Percentiles rank a stretch among this genome's conserved stretches.
These are phyloP conservation scores for Xyliphius kryptos DNA, from an alignment of 2,113 vertebrate genomes.

Conservation along the genomic window DNA sequence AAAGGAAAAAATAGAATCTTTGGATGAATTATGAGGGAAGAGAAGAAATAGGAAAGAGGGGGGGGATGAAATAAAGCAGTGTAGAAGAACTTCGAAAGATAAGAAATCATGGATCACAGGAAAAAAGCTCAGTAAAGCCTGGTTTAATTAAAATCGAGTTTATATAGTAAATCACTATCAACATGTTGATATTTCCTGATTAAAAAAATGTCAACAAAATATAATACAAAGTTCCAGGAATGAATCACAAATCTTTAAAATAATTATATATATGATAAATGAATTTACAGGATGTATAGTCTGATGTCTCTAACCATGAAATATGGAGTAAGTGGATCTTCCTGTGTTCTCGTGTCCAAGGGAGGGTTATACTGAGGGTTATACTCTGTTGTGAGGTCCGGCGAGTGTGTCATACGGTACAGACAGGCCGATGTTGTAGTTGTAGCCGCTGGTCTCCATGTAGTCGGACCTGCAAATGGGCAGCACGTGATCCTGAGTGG, in stretches of 20 bases:
- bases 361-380: constrained; percentile 3
- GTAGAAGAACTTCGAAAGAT: not conserved
- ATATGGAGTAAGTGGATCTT: no score
- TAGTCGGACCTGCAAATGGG: constrained; percentile 84
- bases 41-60: no score
- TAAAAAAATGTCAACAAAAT: not conserved
- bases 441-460: constrained; percentile 62
- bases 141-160: not conserved
- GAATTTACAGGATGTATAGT: not conserved
- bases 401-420: constrained; percentile 69
- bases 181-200: no score
- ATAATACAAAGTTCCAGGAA: not conserved
- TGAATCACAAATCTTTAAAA: no score
- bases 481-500: constrained; percentile 69
- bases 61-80: no score
- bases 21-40: no score
- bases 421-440: constrained; percentile 81
- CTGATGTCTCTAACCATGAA: no score
- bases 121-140: not conserved
- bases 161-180: not conserved
- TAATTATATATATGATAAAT: not conserved
- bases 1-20: no score
- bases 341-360: not conserved
- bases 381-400: not conserved
- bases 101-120: not conserved